phyloP scores from a whole-genome alignment of 2,797 vertebrate species.

The Allobates femoralis region DNA sequence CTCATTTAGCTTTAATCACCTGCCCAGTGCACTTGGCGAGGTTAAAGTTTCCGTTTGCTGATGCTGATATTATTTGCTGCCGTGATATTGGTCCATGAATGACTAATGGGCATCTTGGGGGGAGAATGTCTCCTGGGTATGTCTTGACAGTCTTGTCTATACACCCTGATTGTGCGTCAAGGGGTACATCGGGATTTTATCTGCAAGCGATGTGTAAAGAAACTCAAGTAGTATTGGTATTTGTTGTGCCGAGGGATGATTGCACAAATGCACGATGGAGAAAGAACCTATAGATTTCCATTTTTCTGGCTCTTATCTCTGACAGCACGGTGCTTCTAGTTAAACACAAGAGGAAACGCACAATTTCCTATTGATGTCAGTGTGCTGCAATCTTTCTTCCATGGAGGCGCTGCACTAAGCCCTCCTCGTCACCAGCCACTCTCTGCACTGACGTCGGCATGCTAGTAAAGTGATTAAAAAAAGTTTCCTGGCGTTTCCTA shows the following conservation, averaged over 20 bases:
- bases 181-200: no score
- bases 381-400: neutral
- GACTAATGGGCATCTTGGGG: neutral
- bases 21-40: conserved; percentile 9
- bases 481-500: conserved; percentile 40
- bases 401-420: neutral
- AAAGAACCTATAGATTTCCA: no score
- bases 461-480: neutral
- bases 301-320: neutral
- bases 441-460: neutral
- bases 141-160: no score
- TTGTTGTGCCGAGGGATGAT: no score
- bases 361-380: neutral
- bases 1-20: conserved; percentile 45
- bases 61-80: conserved; percentile 36
- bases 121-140: no score
- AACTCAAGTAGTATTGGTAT: no score
- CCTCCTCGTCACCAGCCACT: neutral
- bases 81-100: neutral
- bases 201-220: no score
- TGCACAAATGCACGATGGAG: no score
- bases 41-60: conserved; percentile 48
- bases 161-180: no score
- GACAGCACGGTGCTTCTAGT: neutral
- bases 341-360: neutral